Conservation (phyloP, 2,113 vertebrate species). For the Montifringilla adamsi region DNA sequence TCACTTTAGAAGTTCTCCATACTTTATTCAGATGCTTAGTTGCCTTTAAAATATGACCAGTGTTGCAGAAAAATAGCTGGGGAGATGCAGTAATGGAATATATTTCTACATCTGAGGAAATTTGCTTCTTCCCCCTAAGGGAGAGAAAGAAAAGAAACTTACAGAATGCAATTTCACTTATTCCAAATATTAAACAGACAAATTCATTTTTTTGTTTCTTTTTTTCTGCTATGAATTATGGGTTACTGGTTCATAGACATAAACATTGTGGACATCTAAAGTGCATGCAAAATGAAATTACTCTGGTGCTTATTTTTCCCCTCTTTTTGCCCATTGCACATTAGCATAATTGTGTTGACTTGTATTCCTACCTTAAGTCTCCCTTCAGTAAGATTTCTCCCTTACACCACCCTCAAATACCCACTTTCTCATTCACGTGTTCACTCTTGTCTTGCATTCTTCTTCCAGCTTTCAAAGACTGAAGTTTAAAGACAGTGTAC, state of each 20-base stretch:
- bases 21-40: not conserved
- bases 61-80: not conserved
- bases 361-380: not conserved
- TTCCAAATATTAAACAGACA: not conserved
- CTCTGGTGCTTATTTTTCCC: not conserved
- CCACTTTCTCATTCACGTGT: not conserved
- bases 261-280: not conserved
- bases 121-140: not conserved
- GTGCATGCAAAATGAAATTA: not conserved
- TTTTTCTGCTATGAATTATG: not conserved
- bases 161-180: not conserved
- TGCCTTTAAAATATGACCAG: not conserved
- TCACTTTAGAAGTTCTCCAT: not conserved
- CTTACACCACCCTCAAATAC: not conserved
- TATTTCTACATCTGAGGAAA: not conserved
- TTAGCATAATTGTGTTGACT: not conserved
- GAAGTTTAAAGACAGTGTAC: not conserved
- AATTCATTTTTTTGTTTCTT: not conserved
- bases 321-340: not conserved
- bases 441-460: not conserved
- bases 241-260: not conserved
- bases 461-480: not conserved
- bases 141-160: not conserved
- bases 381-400: not conserved
- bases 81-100: not conserved